These are phyloP conservation scores for Pelmatolapia mariae DNA, from an alignment of 2,113 vertebrate species.

Conservation along the genomic window DNA sequence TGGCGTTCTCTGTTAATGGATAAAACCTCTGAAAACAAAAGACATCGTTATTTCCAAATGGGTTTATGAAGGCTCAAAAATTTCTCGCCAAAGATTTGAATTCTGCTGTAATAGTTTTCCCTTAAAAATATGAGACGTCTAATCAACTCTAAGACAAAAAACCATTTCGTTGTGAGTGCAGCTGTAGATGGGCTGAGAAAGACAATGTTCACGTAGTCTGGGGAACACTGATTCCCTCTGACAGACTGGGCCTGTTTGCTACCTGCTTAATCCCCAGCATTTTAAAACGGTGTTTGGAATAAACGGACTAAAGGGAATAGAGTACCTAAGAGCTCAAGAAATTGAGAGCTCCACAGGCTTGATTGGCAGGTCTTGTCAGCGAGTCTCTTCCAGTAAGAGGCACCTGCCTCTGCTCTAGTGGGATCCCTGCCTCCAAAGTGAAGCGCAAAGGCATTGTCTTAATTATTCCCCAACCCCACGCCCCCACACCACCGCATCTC, in stretches of 20 bases:
- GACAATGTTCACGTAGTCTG: conserved; percentile 20
- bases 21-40: not conserved
- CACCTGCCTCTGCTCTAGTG: conserved; percentile 68
- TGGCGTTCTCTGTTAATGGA: not conserved
- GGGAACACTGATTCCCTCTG: conserved; percentile 55
- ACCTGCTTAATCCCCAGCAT: conserved; percentile 69
- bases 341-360: conserved; percentile 62
- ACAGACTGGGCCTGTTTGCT: conserved; percentile 65
- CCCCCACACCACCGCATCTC: conserved; percentile 15
- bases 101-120: conserved; percentile 6
- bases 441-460: conserved; percentile 65
- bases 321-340: conserved; percentile 48
- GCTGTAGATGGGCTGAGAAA: conserved; percentile 35
- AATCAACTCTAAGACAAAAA: conserved; percentile 50
- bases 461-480: conserved; percentile 59
- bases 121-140: conserved; percentile 32
- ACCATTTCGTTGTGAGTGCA: not conserved
- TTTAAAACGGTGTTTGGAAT: conserved; percentile 71
- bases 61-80: not conserved
- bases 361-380: conserved; percentile 75
- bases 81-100: not conserved
- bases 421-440: conserved; percentile 55
- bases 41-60: not conserved
- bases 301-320: conserved; percentile 70
- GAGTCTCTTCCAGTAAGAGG: conserved; percentile 63